Conservation (phyloP, 2,113 vertebrate genomes). For the Garra rufa region DNA sequence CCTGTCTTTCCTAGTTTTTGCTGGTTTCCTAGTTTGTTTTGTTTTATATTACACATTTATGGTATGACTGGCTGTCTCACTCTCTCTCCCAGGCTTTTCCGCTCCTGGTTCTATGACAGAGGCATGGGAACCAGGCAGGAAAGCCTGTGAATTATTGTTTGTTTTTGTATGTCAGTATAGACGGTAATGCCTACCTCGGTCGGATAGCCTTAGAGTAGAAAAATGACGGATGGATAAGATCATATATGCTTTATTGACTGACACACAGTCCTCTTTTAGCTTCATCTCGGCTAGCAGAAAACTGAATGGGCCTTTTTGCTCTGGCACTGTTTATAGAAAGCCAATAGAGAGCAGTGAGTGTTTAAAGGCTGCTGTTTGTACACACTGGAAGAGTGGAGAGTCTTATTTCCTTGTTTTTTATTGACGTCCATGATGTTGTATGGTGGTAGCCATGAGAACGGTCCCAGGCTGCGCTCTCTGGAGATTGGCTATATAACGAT, state of each 20-base stretch:
- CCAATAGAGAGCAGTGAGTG: not conserved
- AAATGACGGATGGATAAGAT: conserved; percentile 32
- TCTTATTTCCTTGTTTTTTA: conserved; percentile 29
- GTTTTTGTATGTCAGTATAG: conserved; percentile 54
- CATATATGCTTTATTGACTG: conserved; percentile 9
- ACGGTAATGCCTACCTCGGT: conserved; percentile 60
- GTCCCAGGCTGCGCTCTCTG: conserved; percentile 53
- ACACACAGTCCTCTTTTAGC: conserved; percentile 23
- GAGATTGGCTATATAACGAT: conserved; percentile 52
- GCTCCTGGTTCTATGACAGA: conserved; percentile 33
- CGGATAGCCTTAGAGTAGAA: conserved; percentile 24
- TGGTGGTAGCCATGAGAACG: conserved; percentile 58
- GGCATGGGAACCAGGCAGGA: conserved; percentile 44
- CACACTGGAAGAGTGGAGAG: not conserved
- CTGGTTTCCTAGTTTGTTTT: conserved; percentile 51
- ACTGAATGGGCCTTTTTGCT: not conserved
- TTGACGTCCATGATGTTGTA: conserved; percentile 33
- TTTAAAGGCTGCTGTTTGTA: conserved; percentile 12
- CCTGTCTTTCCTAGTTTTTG: conserved; percentile 21
- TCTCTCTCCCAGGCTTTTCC: conserved; percentile 36
- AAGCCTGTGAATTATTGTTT: conserved; percentile 58
- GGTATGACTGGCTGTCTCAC: conserved; percentile 50
- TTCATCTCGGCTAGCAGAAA: conserved; percentile 18
- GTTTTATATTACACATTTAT: conserved; percentile 43
- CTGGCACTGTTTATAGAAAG: conserved; percentile 5